Evolutionary conservation across 2,888 invertebrate species (phyloP), one percentile per base, ranked within the genome.

Genomic region (Pachymerium ferrugineum): DNA sequence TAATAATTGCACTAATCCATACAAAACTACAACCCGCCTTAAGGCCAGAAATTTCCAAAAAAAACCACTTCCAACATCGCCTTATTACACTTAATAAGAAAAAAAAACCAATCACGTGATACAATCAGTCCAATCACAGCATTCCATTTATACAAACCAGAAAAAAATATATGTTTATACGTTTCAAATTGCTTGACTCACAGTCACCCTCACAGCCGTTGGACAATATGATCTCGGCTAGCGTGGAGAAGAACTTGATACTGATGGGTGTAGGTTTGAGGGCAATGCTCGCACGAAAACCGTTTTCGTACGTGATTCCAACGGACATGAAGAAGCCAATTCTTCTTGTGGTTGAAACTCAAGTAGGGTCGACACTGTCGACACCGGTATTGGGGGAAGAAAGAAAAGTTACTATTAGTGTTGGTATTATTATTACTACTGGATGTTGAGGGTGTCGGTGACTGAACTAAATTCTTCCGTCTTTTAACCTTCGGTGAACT

Each of bases 211-310:
- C 62, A 62, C 28, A 62, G 62, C 62, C 62, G 62, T 28, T 62
- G 62, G 62, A 62, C n/a, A 28, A 62, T 28, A 62, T 62, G 62
- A 62, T 62, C 62, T 62, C 76, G 76, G 22, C 76, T 76, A 19
- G 73, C 72, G 78, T 86, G 86, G 73, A 86, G 78, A 74, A 85
- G 82, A 74, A 84, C 83, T 78, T 85, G 85, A 78, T 86, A 86
- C 76, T 83, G 81, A 78, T 85, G 85, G 42, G 80, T 80, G 78
- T 84, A 86, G 54, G 79, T 79, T 76, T 81, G 79, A 76, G 81
- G 82, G 78, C 86, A 86, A 77, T 84, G 84, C 78, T 85, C 85
- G 78, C 86, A 86, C 75, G 81, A 80, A 78, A 83, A 85, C 69
- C 78, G 78, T 76, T 80, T 81, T 75, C 79, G 78, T 35, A 79